A percentile compares a stretch with the other conserved stretches of the same genome.
These are phyloP conservation scores for Drosophila fungiperda DNA, from an alignment of 2,888 invertebrate genomes.

Conservation along the genomic window DNA sequence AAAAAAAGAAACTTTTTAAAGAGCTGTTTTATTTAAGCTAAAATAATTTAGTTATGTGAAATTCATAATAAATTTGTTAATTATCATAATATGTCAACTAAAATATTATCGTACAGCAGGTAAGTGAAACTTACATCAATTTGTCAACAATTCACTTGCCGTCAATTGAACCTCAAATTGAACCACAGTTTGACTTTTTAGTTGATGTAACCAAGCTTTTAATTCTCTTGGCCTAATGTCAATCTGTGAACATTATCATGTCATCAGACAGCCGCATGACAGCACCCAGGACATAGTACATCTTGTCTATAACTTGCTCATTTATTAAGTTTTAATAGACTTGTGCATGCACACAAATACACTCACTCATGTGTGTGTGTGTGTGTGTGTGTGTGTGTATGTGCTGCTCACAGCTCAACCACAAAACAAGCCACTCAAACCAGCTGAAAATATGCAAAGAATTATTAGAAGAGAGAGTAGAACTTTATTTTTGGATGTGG, in stretches of 20 bases:
- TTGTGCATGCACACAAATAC: slow-evolving; percentile 21
- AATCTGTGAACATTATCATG: slow-evolving; percentile 44
- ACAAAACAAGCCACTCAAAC: slow-evolving; percentile 60
- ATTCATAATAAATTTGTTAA: background rate
- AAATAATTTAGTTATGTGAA: background rate
- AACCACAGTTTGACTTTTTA: slow-evolving; percentile 7
- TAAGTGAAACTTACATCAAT: background rate
- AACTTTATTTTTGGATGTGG: slow-evolving; percentile 37
- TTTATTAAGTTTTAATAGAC: slow-evolving; percentile 76
- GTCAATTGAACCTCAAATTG: background rate
- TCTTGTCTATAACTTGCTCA: slow-evolving; percentile 60
- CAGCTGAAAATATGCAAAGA: slow-evolving; percentile 69
- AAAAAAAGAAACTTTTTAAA: background rate
- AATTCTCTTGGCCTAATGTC: slow-evolving; percentile 32
- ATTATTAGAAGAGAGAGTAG: slow-evolving; percentile 55
- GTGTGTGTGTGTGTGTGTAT: background rate
- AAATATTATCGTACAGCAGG: background rate
- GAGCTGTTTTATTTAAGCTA: background rate
- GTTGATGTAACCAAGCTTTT: slow-evolving; percentile 4
- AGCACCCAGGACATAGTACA: slow-evolving; percentile 23
- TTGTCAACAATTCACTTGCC: background rate
- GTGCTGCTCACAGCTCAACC: slow-evolving; percentile 25
- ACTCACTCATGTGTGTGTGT: background rate
- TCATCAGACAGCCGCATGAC: slow-evolving; percentile 40
- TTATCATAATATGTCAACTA: background rate